Evolutionary conservation across 2,888 invertebrate genomes (phyloP).

Genomic region (Exocentrus adspersus): DNA sequence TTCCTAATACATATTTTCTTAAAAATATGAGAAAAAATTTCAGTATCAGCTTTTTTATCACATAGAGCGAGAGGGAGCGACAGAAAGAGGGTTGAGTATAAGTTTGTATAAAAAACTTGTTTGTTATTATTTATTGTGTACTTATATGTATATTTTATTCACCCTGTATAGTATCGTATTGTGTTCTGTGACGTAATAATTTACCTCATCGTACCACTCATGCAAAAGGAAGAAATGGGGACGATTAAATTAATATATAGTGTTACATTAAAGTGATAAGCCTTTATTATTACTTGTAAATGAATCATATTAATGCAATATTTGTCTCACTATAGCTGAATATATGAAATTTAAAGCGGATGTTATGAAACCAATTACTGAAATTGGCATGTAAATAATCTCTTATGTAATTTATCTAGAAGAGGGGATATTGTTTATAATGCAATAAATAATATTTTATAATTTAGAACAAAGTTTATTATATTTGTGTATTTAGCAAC

Average conservation of each 20-base stretch:
- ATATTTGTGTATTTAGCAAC: slow-evolving; percentile 25
- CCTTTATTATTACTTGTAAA: slow-evolving; percentile 6
- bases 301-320: slow-evolving; percentile 19
- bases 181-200: too few relatives aligned
- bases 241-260: background rate
- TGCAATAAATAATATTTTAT: slow-evolving; percentile 23
- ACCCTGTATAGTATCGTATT: too few relatives aligned
- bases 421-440: slow-evolving; percentile 4
- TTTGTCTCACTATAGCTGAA: slow-evolving; percentile 4
- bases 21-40: background rate
- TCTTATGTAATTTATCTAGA: slow-evolving; percentile 28
- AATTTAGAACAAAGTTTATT: slow-evolving; percentile 25
- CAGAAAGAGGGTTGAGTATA: too few relatives aligned
- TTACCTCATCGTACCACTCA: too few relatives aligned
- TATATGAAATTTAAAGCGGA: slow-evolving; percentile 34
- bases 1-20: background rate
- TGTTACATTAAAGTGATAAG: background rate
- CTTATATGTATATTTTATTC: too few relatives aligned
- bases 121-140: too few relatives aligned
- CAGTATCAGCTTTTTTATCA: too few relatives aligned
- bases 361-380: slow-evolving; percentile 33
- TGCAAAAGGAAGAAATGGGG: background rate
- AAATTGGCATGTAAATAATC: slow-evolving; percentile 35
- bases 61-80: too few relatives aligned
- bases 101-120: too few relatives aligned